phyloP scores from a whole-genome alignment of 2,797 vertebrate genomes.

The Nannoperca obscura region DNA sequence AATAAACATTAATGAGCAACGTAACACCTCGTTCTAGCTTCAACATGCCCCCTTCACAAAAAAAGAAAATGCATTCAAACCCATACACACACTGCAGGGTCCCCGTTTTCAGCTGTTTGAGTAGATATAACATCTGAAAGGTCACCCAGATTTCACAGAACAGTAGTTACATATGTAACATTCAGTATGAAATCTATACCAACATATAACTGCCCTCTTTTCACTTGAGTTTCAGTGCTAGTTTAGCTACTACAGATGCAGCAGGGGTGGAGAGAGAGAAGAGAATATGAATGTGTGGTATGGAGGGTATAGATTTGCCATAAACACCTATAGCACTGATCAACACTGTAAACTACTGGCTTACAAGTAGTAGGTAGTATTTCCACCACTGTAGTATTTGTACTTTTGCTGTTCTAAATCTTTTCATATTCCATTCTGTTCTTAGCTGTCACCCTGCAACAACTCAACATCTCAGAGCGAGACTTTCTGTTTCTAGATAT shows the following conservation, averaged over 20 bases:
- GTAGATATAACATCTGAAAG: not conserved
- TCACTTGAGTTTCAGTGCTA: not conserved
- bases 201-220: not conserved
- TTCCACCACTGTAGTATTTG: too few species aligned
- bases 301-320: not conserved
- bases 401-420: too few species aligned
- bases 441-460: too few species aligned
- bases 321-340: not conserved
- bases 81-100: not conserved
- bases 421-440: too few species aligned
- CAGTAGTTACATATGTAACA: not conserved
- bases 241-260: not conserved
- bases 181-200: too few species aligned
- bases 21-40: not conserved
- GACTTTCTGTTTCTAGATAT: too few species aligned
- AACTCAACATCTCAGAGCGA: too few species aligned
- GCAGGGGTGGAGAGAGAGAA: too few species aligned
- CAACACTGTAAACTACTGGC: too few species aligned
- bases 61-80: not conserved
- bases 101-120: too few species aligned
- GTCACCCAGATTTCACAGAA: conserved; percentile 2
- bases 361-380: too few species aligned
- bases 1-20: not conserved
- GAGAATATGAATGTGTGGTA: not conserved
- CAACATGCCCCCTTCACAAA: not conserved